Base-by-base conservation (phyloP, 1,140 invertebrate species). In the Orchesella cincta region DNA sequence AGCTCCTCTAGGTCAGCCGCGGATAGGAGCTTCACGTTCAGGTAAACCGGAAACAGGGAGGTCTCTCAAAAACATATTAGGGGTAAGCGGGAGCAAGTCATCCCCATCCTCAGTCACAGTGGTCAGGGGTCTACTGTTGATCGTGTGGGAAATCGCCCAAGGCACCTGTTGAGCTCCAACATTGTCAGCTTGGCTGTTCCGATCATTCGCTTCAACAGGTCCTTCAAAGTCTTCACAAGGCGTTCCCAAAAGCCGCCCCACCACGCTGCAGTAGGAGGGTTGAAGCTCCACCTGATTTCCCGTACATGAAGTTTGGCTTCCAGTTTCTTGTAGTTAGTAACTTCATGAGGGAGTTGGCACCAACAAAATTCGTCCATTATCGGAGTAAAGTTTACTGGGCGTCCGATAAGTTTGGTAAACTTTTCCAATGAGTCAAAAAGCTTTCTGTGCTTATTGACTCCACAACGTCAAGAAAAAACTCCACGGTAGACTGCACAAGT, bases 241-340 rank as follows among this genome's bases (percentile, higher is more conserved):
- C 86, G 64, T 75, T 88, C 84, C 78, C 82, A 85, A 20, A 82
- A 84, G 28, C 74, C 86, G 31, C 86, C 85, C 83, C 84, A 85
- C 85, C 86, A 87, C 20, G 86, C 80, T 3, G 85, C 83, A 57
- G 78, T 79, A n/a, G 83, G 83, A 23, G 84, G 83, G 76, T 83
- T 85, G 78, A 85, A 86, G 39, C 76, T 78, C 85, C 86, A 87
- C 29, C 79, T 34, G 36, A 85, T 83, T 12, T 67, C 73, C 36
- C 77, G 52, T 39, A 34, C 46, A n/a, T 73, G n/a, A n/a, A n/a
- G n/a, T n/a, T n/a, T n/a, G n/a, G 80, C 82, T 20, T 84, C 35
- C 31, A 83, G 29, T 31, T 39, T 76, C 1, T 75, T 51, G 28
- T 83, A 78, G n/a, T n/a, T n/a, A n/a, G n/a, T n/a, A n/a, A n/a